A percentile compares a stretch with the other conserved stretches of the same genome.
Conservation (phyloP, 2,888 invertebrate genomes). For the Lasioglossum zephyrum region DNA sequence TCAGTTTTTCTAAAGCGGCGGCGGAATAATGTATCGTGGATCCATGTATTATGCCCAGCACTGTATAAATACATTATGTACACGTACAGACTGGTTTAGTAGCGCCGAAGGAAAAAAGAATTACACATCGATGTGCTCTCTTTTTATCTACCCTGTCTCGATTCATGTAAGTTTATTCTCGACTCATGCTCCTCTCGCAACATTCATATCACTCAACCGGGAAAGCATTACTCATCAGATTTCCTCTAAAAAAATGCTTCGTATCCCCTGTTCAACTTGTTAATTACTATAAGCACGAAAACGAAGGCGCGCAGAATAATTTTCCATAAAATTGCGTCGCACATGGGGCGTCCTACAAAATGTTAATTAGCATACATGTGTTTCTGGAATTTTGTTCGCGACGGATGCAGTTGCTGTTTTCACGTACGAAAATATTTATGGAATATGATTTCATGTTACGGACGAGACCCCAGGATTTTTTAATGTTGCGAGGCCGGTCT, state of each 20-base stretch:
- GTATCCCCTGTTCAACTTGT: not conserved
- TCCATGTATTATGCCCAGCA: slow-evolving; percentile 29
- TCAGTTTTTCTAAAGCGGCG: slow-evolving; percentile 47
- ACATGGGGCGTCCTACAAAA: too few species aligned
- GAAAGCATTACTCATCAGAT: not conserved
- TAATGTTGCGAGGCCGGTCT: not conserved
- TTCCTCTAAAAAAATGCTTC: not conserved
- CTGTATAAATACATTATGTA: slow-evolving; percentile 52
- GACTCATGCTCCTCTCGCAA: slow-evolving; percentile 56
- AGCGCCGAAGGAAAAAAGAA: not conserved
- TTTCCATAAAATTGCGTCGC: not conserved
- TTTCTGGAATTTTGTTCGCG: not conserved
- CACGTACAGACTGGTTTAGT: slow-evolving; percentile 15
- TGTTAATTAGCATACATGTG: not conserved
- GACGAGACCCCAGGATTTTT: not conserved
- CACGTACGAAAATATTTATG: not conserved
- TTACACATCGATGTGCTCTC: slow-evolving; percentile 7
- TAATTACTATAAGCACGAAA: not conserved
- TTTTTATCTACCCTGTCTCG: slow-evolving; percentile 28
- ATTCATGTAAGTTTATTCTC: slow-evolving; percentile 44
- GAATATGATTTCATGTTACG: not conserved
- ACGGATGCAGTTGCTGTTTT: not conserved
- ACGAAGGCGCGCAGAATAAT: not conserved
- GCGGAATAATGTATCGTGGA: slow-evolving; percentile 41
- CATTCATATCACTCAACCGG: slow-evolving; percentile 30